phyloP scores from a whole-genome alignment of 2,797 vertebrate species.

The Girardinus metallicus region DNA sequence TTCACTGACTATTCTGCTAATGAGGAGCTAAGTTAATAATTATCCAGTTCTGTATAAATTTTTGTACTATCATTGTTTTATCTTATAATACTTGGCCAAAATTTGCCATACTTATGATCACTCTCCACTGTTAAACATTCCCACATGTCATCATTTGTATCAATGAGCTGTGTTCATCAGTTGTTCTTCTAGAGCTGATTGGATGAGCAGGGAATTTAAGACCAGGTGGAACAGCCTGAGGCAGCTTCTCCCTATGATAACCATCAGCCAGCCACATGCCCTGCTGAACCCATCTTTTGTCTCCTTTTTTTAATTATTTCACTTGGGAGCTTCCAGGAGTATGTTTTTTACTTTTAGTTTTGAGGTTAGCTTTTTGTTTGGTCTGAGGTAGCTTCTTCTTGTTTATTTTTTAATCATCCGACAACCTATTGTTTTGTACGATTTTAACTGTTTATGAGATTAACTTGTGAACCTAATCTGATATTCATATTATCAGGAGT shows the following conservation, averaged over 20 bases:
- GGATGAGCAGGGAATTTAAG: not conserved
- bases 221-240: not conserved
- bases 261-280: not conserved
- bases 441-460: not conserved
- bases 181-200: not conserved
- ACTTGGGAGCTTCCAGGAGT: not conserved
- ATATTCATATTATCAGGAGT: not conserved
- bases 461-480: not conserved
- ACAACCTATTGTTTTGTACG: not conserved
- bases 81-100: not conserved
- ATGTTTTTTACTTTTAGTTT: not conserved
- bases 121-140: not conserved
- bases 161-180: not conserved
- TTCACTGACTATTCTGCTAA: not conserved
- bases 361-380: not conserved
- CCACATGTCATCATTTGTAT: not conserved
- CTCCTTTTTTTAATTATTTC: not conserved
- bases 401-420: not conserved
- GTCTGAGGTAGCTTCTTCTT: not conserved
- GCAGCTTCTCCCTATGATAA: not conserved
- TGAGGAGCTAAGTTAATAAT: not conserved
- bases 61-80: not conserved
- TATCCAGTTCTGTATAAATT: not conserved
- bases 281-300: not conserved
- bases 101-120: not conserved